phyloP scores from a whole-genome alignment of 2,113 vertebrate species.

The Notarius quadriscutis region DNA sequence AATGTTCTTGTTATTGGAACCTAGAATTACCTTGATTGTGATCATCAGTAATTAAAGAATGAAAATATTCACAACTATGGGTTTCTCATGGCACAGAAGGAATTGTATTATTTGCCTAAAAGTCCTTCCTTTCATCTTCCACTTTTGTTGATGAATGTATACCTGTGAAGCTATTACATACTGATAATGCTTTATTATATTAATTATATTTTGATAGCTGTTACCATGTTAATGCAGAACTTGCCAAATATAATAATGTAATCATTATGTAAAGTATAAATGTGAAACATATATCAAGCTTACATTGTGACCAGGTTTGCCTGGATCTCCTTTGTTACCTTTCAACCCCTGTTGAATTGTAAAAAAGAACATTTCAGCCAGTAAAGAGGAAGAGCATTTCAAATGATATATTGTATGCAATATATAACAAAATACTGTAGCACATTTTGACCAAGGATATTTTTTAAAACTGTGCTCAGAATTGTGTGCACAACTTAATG shows the following conservation, averaged over 20 bases:
- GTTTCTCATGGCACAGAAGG: neutral
- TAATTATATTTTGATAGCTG: neutral
- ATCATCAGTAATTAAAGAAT: neutral
- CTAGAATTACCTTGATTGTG: neutral
- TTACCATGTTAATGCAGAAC: neutral
- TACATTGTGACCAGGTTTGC: constrained; percentile 81
- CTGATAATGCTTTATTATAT: neutral
- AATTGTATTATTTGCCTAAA: neutral
- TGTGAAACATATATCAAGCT: constrained; percentile 47
- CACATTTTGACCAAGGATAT: neutral
- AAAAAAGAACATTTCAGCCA: neutral
- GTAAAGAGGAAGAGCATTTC: neutral
- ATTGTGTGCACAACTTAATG: neutral
- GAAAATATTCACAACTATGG: neutral
- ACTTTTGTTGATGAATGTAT: neutral
- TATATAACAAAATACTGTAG: neutral
- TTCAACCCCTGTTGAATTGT: constrained; percentile 65
- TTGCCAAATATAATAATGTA: neutral
- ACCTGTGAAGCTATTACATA: neutral
- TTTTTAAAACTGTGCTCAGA: neutral
- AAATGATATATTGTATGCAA: neutral
- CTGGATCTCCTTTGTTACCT: constrained; percentile 83
- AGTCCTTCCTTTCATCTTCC: neutral
- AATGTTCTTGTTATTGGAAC: neutral
- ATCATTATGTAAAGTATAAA: neutral